Conservation (phyloP, 2,797 vertebrate genomes). For the Malacoctenus gilli region DNA sequence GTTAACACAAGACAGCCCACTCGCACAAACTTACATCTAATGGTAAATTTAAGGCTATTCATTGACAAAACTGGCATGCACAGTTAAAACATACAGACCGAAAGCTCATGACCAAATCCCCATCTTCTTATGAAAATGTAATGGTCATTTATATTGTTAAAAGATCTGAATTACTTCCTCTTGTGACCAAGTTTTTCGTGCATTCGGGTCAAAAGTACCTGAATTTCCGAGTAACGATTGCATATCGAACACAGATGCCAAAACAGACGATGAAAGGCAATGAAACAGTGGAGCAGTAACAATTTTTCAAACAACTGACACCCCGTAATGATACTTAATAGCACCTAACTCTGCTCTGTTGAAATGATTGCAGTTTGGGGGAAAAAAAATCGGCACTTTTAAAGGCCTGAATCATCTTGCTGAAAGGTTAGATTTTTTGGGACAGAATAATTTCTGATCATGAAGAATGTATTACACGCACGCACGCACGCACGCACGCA, state of each 20-base stretch:
- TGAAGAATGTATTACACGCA: too few relatives aligned
- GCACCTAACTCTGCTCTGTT: conserved; percentile 1
- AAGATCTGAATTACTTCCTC: too few relatives aligned
- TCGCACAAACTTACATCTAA: too few relatives aligned
- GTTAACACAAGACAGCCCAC: too few relatives aligned
- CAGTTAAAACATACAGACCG: too few relatives aligned
- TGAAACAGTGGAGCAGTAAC: conserved; percentile 1
- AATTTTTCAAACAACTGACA: conserved; percentile 14
- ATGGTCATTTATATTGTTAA: too few relatives aligned
- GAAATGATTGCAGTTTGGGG: conserved; percentile 5
- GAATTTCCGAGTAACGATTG: not conserved
- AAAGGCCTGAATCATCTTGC: conserved; percentile 25
- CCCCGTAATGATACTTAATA: conserved; percentile 19
- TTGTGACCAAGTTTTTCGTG: not conserved
- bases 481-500: too few relatives aligned
- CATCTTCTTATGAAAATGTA: too few relatives aligned
- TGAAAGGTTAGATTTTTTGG: conserved; percentile 3
- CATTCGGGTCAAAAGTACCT: not conserved
- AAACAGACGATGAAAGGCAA: conserved; percentile 4
- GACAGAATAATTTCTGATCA: too few relatives aligned
- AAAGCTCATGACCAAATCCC: too few relatives aligned
- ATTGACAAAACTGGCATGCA: too few relatives aligned
- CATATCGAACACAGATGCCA: conserved; percentile 1
- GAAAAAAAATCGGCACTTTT: conserved; percentile 4
- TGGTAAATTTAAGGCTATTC: too few relatives aligned